These are phyloP conservation scores for Pararge aegeria DNA, from an alignment of 1,140 invertebrate genomes.

Conservation along the genomic window DNA sequence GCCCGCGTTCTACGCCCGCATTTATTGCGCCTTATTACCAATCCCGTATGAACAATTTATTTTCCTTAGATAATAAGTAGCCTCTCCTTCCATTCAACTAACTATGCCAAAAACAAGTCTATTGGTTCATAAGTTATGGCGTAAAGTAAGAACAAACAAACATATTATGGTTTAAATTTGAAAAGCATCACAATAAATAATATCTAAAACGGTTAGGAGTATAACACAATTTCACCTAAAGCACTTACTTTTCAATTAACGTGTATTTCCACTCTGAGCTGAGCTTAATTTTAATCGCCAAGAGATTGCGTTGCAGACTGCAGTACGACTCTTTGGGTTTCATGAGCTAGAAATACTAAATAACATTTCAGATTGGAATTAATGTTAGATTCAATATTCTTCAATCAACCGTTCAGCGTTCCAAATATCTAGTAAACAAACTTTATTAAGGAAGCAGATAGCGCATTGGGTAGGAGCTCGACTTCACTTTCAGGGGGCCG, in stretches of 20 bases:
- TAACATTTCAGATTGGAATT: not conserved
- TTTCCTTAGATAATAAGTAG: too few relatives aligned
- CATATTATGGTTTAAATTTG: not conserved
- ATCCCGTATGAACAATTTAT: too few relatives aligned
- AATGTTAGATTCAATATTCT: not conserved
- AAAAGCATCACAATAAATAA: not conserved
- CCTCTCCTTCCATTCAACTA: too few relatives aligned
- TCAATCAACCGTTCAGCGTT: not conserved
- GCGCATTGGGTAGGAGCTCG: too few relatives aligned
- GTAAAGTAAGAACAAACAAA: too few relatives aligned
- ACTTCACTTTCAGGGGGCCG: too few relatives aligned
- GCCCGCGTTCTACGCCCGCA: too few relatives aligned
- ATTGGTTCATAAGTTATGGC: too few relatives aligned
- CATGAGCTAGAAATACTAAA: slow-evolving; percentile 8
- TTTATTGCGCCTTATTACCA: too few relatives aligned
- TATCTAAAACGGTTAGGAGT: not conserved
- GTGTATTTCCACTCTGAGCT: slow-evolving; percentile 12
- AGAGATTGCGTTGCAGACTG: slow-evolving; percentile 16
- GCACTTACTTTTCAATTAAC: slow-evolving; percentile 16
- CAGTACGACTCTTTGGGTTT: slow-evolving; percentile 11
- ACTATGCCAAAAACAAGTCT: too few relatives aligned
- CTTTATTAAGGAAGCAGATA: too few relatives aligned
- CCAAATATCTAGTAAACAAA: too few relatives aligned
- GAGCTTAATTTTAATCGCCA: slow-evolving; percentile 16
- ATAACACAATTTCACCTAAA: slow-evolving; percentile 8